Base-by-base conservation (phyloP, 1,140 invertebrate species). In the Drosophila neocordata region DNA sequence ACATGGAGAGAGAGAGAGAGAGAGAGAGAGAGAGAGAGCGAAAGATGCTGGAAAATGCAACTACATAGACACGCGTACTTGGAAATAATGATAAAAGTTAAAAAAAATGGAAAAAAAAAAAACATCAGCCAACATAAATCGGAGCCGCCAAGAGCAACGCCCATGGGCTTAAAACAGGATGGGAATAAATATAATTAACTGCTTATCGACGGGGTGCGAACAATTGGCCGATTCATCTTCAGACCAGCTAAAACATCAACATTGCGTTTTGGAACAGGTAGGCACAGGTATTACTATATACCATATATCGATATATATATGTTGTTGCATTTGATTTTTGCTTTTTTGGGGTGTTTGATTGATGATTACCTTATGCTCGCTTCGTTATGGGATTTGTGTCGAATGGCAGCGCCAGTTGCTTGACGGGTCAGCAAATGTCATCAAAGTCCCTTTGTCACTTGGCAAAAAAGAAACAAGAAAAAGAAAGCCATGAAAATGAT, bases 111-210 rank as follows among this genome's bases (percentile, higher is more conserved):
- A n/a, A n/a, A n/a, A n/a, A n/a, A n/a, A n/a, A n/a, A n/a, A n/a
- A n/a, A n/a, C n/a, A n/a, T n/a, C n/a, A 12, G 15, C 9, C 12
- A 44, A 38, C 44, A 65, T 81, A 83, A 83, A 83, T 80, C 51
- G 56, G 69, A 66, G 82, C 82, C 82, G 82, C 59, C 71, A 65
- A 37, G 34, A 61, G 51, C 44, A 70, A 69, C 74, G 68, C 79
- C 78, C 79, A 74, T 60, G 56, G 58, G 65, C 64, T 48, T 48
- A 44, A 2, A 22, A 44, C 70, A 87, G 71, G 74, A 87, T 87
- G 78, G 79, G 74, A 87, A 87, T 82, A 82, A 81, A 82, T 85
- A 85, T 85, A 85, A 85, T 87, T 87, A 85, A 85, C 81, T 85
- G 81, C 81, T 77, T 85, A 85, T 87, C 82, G 82, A 87, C 82